Base-by-base conservation (phyloP, 1,140 invertebrate species). In the Cyclargus thomasi region DNA sequence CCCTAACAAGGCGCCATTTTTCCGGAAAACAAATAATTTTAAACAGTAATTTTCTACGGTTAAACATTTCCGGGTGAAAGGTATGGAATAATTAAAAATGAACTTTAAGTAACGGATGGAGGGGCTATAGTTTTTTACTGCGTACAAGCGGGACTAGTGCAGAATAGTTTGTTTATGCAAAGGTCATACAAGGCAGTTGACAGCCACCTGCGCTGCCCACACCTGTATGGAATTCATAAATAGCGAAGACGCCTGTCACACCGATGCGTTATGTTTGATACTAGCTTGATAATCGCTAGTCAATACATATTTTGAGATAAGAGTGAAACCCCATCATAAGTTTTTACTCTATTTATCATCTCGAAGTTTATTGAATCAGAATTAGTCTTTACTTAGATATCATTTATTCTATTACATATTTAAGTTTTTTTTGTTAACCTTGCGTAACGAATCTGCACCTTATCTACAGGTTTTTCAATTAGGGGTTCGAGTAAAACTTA, bases 181-280 rank as follows among this genome's bases (percentile, higher is more conserved):
- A 85, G 78, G 82, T 84, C 80, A 83, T 79, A 81, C 78, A 77
- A 77, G 79, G 77, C 80, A 81, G 79, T 80, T 67, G 80, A 83
- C 82, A 82, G 75, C 83, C 86, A 88, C 82, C 85, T 88, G 85
- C 84, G 78, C 71, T 67, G 76, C 78, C 75, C 76, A 63, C 82
- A 88, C 84, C 86, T 86, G 82, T 80, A 75, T 76, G 65, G 86
- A 83, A 86, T 88, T 79, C 79, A 80, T 85, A 86, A 87, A 85
- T 84, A 82, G 75, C 72, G 71, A 74, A 73, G 73, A 75, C 72
- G 72, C 66, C 80, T 74, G 73, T 79, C 70, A 81, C 73, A 79
- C 76, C 65, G 70, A 64, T 70, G 20, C 65, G 70, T 68, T 76
- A 70, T 65, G 35, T 4, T 59, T 20, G 1, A 20, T 59, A 20